A percentile compares a stretch with the other conserved stretches of the same genome.
These are phyloP conservation scores for Zaprionus ghesquierei DNA, from an alignment of 1,140 invertebrate species.

Conservation along the genomic window DNA sequence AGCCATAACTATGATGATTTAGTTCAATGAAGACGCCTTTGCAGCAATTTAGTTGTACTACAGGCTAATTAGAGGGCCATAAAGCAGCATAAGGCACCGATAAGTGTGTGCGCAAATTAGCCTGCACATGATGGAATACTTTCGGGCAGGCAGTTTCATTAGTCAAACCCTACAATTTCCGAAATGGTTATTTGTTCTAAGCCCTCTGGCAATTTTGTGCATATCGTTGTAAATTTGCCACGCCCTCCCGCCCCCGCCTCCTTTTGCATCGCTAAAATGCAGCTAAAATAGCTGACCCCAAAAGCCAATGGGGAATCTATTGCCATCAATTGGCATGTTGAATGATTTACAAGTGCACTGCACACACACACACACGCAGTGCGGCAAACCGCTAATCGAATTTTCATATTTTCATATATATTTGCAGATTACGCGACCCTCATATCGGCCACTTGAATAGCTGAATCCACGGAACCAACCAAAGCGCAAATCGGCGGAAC, in stretches of 20 bases:
- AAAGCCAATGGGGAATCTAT: conserved; percentile 1
- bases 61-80: not conserved
- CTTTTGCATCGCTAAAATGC: not conserved
- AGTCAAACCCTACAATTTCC: no score
- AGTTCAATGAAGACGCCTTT: not conserved
- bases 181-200: not conserved
- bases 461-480: conserved; percentile 7
- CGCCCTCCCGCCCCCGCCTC: no score
- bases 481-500: conserved; percentile 54
- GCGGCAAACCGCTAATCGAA: conserved; percentile 66
- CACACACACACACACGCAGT: conserved; percentile 5
- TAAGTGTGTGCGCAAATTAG: not conserved
- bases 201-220: not conserved
- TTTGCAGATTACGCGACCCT: conserved; percentile 75
- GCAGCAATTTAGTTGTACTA: not conserved
- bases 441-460: conserved; percentile 59
- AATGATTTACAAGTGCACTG: not conserved
- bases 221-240: conserved; percentile 2
- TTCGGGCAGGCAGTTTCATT: not conserved
- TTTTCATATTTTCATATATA: conserved; percentile 66
- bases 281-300: not conserved
- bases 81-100: not conserved
- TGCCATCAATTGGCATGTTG: not conserved
- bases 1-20: conserved; percentile 14
- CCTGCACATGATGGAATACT: not conserved